Conservation (phyloP, 2,797 vertebrate genomes). For the Sebastes matsubarae region DNA sequence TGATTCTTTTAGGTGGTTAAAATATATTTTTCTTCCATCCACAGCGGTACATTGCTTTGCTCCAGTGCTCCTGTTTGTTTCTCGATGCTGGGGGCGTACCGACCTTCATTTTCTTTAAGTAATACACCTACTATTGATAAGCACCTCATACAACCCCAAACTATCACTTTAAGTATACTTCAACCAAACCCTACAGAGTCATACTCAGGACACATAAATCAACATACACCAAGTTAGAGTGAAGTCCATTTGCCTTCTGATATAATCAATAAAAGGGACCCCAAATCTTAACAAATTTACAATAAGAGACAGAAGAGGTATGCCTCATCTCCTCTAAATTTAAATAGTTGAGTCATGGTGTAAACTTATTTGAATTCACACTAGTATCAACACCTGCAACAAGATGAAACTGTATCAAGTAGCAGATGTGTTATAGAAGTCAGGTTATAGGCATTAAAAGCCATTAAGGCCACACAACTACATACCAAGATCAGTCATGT, state of each 20-base stretch:
- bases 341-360: not conserved
- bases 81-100: too few species aligned
- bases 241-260: not conserved
- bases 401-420: not conserved
- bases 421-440: too few species aligned
- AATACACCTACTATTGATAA: too few species aligned
- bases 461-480: not conserved
- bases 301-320: not conserved
- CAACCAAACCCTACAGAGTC: not conserved
- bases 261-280: not conserved
- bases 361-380: not conserved
- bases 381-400: not conserved
- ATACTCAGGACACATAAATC: too few species aligned
- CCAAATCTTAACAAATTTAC: not conserved
- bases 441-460: too few species aligned
- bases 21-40: too few species aligned
- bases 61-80: too few species aligned
- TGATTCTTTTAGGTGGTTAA: too few species aligned
- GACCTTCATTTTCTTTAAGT: too few species aligned
- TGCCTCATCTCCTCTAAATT: not conserved
- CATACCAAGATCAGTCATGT: not conserved
- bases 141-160: too few species aligned
- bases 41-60: too few species aligned
- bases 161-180: not conserved
- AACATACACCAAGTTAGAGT: too few species aligned